Conservation (phyloP, 2,888 invertebrate genomes). For the Diaprepes abbreviatus region DNA sequence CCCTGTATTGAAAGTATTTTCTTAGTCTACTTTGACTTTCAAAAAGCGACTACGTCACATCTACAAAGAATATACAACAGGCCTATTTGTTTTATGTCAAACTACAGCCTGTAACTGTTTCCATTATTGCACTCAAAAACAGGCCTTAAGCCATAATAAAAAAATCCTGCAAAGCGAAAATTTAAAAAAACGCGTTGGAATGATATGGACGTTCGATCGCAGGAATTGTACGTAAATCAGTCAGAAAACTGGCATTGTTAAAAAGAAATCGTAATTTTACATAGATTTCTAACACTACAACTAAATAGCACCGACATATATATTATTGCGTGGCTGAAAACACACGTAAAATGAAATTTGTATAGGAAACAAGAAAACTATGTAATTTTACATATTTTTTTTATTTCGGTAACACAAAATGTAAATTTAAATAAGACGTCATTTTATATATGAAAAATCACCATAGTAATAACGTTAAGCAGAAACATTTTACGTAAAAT, state of each 20-base stretch:
- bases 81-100: neutral
- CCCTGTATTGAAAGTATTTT: no score
- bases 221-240: constrained; percentile 22
- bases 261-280: constrained; percentile 5
- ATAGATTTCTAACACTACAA: constrained; percentile 19
- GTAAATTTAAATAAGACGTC: no score
- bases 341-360: neutral
- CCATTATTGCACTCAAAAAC: constrained; percentile 5
- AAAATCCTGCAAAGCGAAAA: neutral
- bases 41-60: no score
- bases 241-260: constrained; percentile 26
- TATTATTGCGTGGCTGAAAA: constrained; percentile 4
- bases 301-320: constrained; percentile 24
- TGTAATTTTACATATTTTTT: neutral
- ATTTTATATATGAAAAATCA: no score
- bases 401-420: neutral
- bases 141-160: neutral
- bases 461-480: no score
- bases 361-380: neutral
- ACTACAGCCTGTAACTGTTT: no score
- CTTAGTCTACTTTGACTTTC: no score
- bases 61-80: neutral
- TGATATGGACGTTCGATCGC: neutral
- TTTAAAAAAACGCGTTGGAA: constrained; percentile 5
- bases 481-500: no score